phyloP scores from a whole-genome alignment of 2,888 invertebrate genomes.

The Automeris io region DNA sequence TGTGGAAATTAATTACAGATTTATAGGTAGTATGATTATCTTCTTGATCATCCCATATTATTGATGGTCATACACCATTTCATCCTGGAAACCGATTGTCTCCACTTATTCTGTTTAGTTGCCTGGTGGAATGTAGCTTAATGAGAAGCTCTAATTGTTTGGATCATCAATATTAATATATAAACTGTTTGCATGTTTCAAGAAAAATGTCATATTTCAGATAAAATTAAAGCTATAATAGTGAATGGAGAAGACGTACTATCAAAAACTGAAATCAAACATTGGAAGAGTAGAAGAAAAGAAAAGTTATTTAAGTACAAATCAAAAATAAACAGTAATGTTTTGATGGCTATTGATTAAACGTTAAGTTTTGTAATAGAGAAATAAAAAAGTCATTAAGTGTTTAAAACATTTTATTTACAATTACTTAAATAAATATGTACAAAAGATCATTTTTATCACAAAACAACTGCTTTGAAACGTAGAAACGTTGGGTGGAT shows the following conservation, averaged over 20 bases:
- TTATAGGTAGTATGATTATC: no score
- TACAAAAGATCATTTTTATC: conserved; percentile 43
- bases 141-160: no score
- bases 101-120: no score
- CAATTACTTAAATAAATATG: conserved; percentile 48
- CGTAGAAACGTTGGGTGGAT: no score
- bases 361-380: neutral
- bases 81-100: no score
- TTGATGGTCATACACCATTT: no score
- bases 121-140: no score
- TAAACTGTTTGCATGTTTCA: neutral
- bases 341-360: conserved; percentile 27
- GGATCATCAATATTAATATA: no score
- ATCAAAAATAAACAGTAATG: conserved; percentile 44
- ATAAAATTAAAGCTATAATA: conserved; percentile 49
- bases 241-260: conserved; percentile 65
- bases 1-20: no score
- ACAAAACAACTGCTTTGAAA: conserved; percentile 32
- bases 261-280: conserved; percentile 63
- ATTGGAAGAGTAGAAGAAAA: conserved; percentile 75
- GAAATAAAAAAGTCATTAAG: conserved; percentile 5
- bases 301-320: conserved; percentile 70
- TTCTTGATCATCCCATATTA: no score
- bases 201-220: conserved; percentile 35
- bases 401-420: conserved; percentile 43